Conservation (phyloP, 1,140 invertebrate species). For the Gyrodactylus bullatarudis region DNA sequence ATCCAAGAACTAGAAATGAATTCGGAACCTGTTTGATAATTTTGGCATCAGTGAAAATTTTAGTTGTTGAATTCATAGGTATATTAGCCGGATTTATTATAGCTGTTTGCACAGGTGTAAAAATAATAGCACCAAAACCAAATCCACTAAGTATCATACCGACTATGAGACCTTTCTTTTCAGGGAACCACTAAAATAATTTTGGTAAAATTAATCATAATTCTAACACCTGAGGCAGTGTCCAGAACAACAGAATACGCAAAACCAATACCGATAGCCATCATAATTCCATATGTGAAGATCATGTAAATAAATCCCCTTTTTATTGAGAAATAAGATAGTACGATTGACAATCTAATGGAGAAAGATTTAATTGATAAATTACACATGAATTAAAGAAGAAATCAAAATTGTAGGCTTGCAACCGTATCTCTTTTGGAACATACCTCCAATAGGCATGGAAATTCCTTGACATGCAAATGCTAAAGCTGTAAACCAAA, state of each 20-base stretch:
- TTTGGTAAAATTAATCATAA: too few species aligned
- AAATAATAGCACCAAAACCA: neutral
- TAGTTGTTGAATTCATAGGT: neutral
- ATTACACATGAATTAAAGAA: neutral
- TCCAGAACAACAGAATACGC: neutral
- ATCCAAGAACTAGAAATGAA: neutral
- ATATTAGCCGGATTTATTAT: neutral
- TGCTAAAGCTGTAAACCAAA: neutral
- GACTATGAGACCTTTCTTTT: neutral
- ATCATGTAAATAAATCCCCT: neutral
- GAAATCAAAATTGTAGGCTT: neutral
- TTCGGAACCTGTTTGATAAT: neutral
- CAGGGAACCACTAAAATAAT: neutral
- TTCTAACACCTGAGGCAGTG: neutral
- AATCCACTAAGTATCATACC: slow-evolving; percentile 1
- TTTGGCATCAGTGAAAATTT: neutral
- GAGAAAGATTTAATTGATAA: neutral
- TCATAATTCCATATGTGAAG: neutral
- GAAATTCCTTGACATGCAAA: slow-evolving; percentile 2
- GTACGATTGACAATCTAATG: neutral
- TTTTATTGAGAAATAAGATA: neutral
- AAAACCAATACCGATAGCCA: neutral
- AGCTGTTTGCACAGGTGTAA: neutral
- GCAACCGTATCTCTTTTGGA: neutral
- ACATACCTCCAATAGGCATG: neutral